A percentile compares a stretch with the other conserved stretches of the same genome.
Conservation (phyloP, 2,113 vertebrate species). For the Geococcyx californianus region DNA sequence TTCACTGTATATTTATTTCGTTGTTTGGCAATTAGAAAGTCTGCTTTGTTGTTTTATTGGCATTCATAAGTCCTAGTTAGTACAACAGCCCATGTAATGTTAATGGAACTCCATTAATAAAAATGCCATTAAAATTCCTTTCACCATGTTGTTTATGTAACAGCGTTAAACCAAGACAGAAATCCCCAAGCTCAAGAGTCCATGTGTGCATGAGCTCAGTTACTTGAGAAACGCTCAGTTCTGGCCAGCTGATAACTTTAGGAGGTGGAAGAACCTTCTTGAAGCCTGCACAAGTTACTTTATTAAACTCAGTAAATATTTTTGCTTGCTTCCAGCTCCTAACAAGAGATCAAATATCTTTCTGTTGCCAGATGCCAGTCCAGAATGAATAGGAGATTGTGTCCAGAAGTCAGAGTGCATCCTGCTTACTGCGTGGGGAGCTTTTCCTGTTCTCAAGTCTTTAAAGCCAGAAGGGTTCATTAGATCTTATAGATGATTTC, state of each 20-base stretch:
- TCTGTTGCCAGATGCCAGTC: background rate
- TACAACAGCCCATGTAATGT: slow-evolving; percentile 60
- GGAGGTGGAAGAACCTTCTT: background rate
- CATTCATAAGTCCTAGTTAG: slow-evolving; percentile 61
- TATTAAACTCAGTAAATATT: slow-evolving; percentile 26
- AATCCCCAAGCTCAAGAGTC: slow-evolving; percentile 16
- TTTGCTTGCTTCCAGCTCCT: background rate
- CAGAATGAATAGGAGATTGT: background rate
- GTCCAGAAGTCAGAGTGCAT: background rate
- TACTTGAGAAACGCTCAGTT: background rate
- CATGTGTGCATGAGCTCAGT: background rate
- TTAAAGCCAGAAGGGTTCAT: background rate
- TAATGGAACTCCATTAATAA: slow-evolving; percentile 77
- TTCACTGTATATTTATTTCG: slow-evolving; percentile 69
- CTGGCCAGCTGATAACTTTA: background rate
- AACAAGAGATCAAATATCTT: background rate
- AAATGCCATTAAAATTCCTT: slow-evolving; percentile 81
- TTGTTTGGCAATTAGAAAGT: slow-evolving; percentile 70
- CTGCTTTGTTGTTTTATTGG: slow-evolving; percentile 68
- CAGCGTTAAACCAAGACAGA: slow-evolving; percentile 32
- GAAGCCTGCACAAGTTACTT: background rate
- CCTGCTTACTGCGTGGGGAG: background rate
- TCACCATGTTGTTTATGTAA: slow-evolving; percentile 70
- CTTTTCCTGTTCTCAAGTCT: background rate
- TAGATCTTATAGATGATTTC: background rate